phyloP scores from a whole-genome alignment of 1,140 invertebrate genomes.

The Amphibalanus amphitrite region DNA sequence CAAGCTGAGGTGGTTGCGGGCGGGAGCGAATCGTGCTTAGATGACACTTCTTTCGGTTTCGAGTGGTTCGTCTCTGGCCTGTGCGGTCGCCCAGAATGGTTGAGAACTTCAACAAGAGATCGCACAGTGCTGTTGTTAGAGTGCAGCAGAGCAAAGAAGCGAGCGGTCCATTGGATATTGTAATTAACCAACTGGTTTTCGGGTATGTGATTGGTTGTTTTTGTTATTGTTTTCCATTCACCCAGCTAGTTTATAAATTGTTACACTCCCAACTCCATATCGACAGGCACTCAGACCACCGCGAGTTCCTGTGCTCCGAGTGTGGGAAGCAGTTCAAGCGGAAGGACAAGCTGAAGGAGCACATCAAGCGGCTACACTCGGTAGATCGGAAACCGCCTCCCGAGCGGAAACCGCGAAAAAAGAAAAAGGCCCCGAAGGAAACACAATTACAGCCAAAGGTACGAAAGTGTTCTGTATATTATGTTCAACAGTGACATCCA shows the following conservation, averaged over 20 bases:
- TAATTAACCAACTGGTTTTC: no score
- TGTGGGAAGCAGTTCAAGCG: conserved; percentile 71
- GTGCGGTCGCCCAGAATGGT: not conserved
- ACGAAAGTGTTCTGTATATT: not conserved
- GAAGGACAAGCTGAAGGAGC: conserved; percentile 69
- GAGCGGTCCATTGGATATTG: no score
- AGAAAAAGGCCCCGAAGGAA: not conserved
- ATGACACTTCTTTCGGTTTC: not conserved
- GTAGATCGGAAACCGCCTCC: conserved; percentile 8
- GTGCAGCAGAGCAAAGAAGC: no score
- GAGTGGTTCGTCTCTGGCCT: not conserved
- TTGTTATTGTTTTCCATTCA: no score
- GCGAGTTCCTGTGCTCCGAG: conserved; percentile 60
- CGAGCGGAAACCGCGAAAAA: not conserved
- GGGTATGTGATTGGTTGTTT: no score
- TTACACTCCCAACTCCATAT: no score
- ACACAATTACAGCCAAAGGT: not conserved
- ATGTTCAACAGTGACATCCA: no score
- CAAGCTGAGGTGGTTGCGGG: not conserved
- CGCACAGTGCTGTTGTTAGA: no score
- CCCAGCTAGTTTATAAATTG: no score
- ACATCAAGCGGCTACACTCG: conserved; percentile 53
- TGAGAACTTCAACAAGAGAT: not conserved
- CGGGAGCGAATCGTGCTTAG: not conserved
- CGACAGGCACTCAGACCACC: conserved; percentile 48